Conservation (phyloP, 1,140 invertebrate genomes). For the Bicyclus anynana region DNA sequence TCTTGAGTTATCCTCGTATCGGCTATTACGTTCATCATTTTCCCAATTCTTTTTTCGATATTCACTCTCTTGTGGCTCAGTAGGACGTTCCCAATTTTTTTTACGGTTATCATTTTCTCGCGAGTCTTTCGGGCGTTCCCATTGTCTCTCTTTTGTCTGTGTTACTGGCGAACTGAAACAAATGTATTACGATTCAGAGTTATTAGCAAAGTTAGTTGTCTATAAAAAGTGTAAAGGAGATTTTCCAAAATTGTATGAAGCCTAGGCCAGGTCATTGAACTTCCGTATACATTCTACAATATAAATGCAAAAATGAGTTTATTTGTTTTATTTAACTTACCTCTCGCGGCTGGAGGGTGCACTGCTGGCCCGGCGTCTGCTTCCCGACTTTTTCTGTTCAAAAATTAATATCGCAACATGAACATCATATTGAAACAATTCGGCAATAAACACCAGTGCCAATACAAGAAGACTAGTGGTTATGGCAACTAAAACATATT, state of each 20-base stretch:
- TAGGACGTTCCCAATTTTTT: constrained; percentile 34
- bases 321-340: constrained; percentile 39
- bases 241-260: too few relatives aligned
- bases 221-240: too few relatives aligned
- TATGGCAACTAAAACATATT: constrained; percentile 59
- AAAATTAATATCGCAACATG: constrained; percentile 46
- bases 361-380: constrained; percentile 70
- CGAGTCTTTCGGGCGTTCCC: constrained; percentile 36
- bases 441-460: constrained; percentile 66
- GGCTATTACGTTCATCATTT: constrained; percentile 39
- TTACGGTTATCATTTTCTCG: constrained; percentile 37
- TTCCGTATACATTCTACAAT: too few relatives aligned
- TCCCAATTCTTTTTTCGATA: constrained; percentile 42
- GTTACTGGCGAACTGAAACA: constrained; percentile 59
- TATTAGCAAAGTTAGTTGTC: too few relatives aligned
- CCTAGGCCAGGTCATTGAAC: too few relatives aligned
- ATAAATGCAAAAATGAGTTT: too few relatives aligned
- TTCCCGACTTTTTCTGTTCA: constrained; percentile 76
- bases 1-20: constrained; percentile 29
- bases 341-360: constrained; percentile 68
- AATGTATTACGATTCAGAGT: not conserved
- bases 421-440: constrained; percentile 35
- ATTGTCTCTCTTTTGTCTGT: constrained; percentile 46
- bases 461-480: constrained; percentile 72
- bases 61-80: constrained; percentile 29